Conservation (phyloP, 2,113 vertebrate genomes). For the Protobothrops mucrosquamatus region DNA sequence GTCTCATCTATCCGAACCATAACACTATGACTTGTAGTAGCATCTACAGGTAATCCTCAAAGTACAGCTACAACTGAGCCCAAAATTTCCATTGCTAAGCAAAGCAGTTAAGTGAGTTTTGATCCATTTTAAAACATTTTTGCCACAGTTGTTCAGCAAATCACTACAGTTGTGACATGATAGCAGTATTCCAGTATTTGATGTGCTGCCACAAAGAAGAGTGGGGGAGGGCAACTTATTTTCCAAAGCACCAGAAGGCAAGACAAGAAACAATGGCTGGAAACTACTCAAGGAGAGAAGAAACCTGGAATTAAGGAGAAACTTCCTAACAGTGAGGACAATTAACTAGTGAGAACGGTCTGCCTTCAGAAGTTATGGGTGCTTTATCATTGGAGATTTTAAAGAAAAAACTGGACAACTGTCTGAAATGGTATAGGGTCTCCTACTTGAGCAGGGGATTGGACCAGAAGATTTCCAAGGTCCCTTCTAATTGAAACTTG, state of each 20-base stretch:
- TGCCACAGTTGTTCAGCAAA: too few relatives aligned
- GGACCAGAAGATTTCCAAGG: not conserved
- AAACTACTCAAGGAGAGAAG: not conserved
- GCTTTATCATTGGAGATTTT: not conserved
- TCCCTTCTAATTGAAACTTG: not conserved
- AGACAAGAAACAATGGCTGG: not conserved
- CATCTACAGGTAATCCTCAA: too few relatives aligned
- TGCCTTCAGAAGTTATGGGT: not conserved
- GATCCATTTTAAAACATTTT: too few relatives aligned
- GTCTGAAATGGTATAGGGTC: not conserved
- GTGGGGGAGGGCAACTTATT: too few relatives aligned
- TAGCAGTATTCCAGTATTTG: too few relatives aligned
- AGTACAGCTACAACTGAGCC: too few relatives aligned
- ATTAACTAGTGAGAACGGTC: not conserved
- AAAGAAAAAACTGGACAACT: not conserved
- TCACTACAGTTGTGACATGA: too few relatives aligned
- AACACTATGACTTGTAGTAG: too few relatives aligned
- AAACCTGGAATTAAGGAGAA: not conserved
- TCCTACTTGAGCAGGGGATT: not conserved
- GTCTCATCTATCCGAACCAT: too few relatives aligned
- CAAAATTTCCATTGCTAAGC: too few relatives aligned
- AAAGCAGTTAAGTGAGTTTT: too few relatives aligned
- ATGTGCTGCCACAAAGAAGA: too few relatives aligned
- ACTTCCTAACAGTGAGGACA: not conserved
- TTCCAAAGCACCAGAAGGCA: not conserved